These are phyloP conservation scores for Numenius phaeopus DNA, from an alignment of 2,797 vertebrate species.

Conservation along the genomic window DNA sequence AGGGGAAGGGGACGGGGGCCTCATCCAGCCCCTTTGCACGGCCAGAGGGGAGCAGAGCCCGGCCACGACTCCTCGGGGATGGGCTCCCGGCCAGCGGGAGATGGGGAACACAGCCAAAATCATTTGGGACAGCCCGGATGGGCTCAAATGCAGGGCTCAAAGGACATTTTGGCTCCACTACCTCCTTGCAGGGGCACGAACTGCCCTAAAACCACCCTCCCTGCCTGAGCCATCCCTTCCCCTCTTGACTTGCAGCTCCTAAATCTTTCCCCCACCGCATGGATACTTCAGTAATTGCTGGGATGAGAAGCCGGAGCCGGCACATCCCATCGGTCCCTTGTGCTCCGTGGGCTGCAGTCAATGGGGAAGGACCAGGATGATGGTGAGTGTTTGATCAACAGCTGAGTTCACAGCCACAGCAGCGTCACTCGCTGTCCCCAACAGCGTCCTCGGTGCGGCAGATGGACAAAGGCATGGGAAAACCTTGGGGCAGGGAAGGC, in stretches of 20 bases:
- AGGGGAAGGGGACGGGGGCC: background rate
- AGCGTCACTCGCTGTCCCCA: background rate
- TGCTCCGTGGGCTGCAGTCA: rapidly evolving
- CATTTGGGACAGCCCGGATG: rapidly evolving
- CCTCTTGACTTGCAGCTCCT: background rate
- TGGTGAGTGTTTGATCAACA: background rate
- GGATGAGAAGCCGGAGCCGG: background rate
- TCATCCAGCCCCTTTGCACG: background rate
- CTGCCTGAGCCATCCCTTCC: too few relatives aligned
- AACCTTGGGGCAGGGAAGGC: background rate
- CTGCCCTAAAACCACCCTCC: background rate
- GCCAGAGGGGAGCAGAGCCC: background rate
- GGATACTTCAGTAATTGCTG: background rate
- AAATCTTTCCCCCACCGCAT: background rate
- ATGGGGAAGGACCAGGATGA: background rate
- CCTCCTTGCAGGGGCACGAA: background rate
- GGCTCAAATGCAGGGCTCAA: background rate
- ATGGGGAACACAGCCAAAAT: background rate
- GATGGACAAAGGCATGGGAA: background rate
- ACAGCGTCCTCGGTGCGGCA: background rate
- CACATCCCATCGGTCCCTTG: background rate
- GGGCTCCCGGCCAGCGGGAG: background rate
- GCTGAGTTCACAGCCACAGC: background rate
- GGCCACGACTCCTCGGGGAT: background rate
- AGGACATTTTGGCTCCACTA: background rate